Base-by-base conservation (phyloP, 2,113 vertebrate species). In the Saguinus midas region DNA sequence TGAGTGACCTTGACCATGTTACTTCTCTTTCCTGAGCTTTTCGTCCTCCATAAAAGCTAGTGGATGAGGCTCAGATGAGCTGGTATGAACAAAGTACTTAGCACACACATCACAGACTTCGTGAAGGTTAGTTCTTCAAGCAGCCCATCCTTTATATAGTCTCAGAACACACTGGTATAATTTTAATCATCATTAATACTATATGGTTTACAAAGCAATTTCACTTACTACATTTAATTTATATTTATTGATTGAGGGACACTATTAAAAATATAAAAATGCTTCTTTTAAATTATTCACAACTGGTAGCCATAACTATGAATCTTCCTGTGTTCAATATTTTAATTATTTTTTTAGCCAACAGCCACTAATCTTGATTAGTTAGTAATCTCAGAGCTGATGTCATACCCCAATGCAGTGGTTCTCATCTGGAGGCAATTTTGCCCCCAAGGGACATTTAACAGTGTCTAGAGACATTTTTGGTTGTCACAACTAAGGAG, bases 201-300 rank as follows among this genome's bases (percentile, higher is more conserved):
- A 0, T 40, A 50, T 9, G 23, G 37, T 91, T 86, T 95, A 82
- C 52, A 96, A 78, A 91, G 57, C 90, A 92, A 0, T 95, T 90
- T 78, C 48, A 84, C 48, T 55, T 82, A 83, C 86, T 82, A 68
- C 17, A 50, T 83, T 92, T 95, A 94, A 87, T 70, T 84, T 83
- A 61, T 72, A 40, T 90, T n/a, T 96, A 96, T 94, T 61, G 52
- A 80, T 61, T n/a, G 87, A 50, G 23, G 17, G n/a, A 57, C 43
- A 57, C 37, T n/a, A 45, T 93, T 87, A 84, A 76, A 88, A 93
- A 83, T 78, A 72, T 66, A 52, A 73, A 95, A 94, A 72, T 86
- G 35, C 45, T 70, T 75, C 82, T 92, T 87, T 90, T 76, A 57
- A 96, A 84, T 94, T 95, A 68, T 79, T 94, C 70, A 80, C 81